Evolutionary conservation across 2,888 invertebrate species (phyloP).

Genomic region (Orchesella flavescens): DNA sequence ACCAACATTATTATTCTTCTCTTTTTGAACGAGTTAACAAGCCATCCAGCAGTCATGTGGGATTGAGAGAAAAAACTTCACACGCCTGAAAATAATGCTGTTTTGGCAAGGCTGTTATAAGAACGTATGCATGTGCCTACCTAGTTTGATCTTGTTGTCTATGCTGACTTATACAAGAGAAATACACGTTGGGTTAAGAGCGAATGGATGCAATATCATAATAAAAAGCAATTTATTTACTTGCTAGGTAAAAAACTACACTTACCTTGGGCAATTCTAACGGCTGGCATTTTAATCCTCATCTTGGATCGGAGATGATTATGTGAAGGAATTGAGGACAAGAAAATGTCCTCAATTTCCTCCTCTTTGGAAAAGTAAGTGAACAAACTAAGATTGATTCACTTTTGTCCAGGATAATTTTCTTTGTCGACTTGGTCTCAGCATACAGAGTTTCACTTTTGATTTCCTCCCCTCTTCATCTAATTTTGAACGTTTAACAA

Average conservation of each 20-base stretch:
- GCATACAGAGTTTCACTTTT: neutral
- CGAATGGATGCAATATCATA: too few relatives aligned
- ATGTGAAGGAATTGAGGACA: conserved; percentile 61
- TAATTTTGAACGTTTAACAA: neutral
- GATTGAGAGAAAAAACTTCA: neutral
- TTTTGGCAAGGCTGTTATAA: too few relatives aligned
- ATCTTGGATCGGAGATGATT: conserved; percentile 79
- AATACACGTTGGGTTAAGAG: neutral
- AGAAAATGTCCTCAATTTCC: conserved; percentile 56
- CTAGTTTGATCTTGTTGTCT: too few relatives aligned
- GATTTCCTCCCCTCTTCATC: too few relatives aligned
- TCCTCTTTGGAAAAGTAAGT: conserved; percentile 19
- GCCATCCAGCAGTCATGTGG: too few relatives aligned
- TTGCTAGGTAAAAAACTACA: too few relatives aligned
- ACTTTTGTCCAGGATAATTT: neutral
- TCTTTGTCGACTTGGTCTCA: neutral
- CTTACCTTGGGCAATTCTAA: conserved; percentile 96
- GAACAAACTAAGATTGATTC: conserved; percentile 1
- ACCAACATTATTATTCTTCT: neutral
- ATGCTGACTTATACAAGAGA: neutral
- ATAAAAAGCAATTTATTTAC: too few relatives aligned
- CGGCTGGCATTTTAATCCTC: conserved; percentile 98
- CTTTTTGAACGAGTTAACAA: too few relatives aligned
- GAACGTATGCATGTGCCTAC: too few relatives aligned
- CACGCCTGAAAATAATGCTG: neutral